Evolutionary conservation across 2,888 invertebrate genomes (phyloP).

Genomic region (Patella pellucida): DNA sequence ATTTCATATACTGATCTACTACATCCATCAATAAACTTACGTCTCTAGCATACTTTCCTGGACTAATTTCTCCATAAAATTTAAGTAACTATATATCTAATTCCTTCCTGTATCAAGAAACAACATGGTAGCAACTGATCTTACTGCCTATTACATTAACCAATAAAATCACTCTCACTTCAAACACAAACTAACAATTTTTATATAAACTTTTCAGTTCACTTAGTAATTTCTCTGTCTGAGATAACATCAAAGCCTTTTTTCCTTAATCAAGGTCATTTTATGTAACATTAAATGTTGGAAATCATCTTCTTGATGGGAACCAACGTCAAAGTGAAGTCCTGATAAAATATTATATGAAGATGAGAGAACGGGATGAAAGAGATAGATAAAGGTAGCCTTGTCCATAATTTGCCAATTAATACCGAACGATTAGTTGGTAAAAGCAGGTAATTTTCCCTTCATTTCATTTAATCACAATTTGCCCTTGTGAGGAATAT

Average conservation of each 20-base stretch:
- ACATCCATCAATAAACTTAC: too few relatives aligned
- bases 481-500: not conserved
- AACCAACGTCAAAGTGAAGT: too few relatives aligned
- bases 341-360: constrained; percentile 7
- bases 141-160: not conserved
- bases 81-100: too few relatives aligned
- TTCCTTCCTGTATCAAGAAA: too few relatives aligned
- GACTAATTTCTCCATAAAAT: too few relatives aligned
- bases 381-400: not conserved
- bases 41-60: too few relatives aligned
- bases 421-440: constrained; percentile 21
- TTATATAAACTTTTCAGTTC: constrained; percentile 11
- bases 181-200: not conserved
- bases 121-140: too few relatives aligned
- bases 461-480: constrained; percentile 10
- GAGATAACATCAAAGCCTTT: not conserved
- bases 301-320: too few relatives aligned
- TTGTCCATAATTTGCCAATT: constrained; percentile 12
- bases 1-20: too few relatives aligned
- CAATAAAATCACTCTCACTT: constrained; percentile 2
- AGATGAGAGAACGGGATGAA: not conserved
- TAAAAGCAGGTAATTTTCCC: constrained; percentile 20
- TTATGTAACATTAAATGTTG: not conserved
- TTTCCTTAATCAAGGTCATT: constrained; percentile 8
- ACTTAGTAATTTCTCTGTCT: constrained; percentile 9